Base-by-base conservation (phyloP, 2,113 vertebrate genomes). In the Corydoras sp. region DNA sequence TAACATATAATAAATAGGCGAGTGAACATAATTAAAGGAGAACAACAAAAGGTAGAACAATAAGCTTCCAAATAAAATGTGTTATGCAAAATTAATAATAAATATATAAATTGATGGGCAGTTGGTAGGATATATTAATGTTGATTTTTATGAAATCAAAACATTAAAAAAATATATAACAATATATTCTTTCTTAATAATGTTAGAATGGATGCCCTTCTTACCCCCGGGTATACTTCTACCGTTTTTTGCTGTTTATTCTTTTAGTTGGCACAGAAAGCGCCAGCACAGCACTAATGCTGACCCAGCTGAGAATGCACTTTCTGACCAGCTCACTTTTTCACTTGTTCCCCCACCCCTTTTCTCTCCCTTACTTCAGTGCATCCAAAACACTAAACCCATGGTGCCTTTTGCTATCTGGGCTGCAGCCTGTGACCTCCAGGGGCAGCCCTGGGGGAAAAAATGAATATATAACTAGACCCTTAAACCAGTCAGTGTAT, bases 201-300 rank as follows among this genome's bases (percentile, higher is more conserved):
- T 12, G 58, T 74, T 68, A 77, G 74, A 77, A 77, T 61, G 71
- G 54, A 66, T 73, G 68, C 75, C 77, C 73, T 80, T 76, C 62
- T 68, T 78, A 75, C 63, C 72, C 72, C 56, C 30, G 59, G 70
- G 77, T 74, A 69, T 80, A 74, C 35, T 71, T 35, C 30, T 18
- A 49, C 68, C 50, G 56, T 75, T 76, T 69, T 72, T 18, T 59
- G 50, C 70, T 69, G 66, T 80, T 78, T 80, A 77, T 80, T 80
- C 72, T 73, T 65, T 66, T 65, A 67, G 58, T 80, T 79, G 77
- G 81, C 78, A 77, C 51, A 68, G 68, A 15, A 77, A 78, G 60
- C 71, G 81, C 80, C 62, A 81, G 70, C 80, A 77, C 80, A 82
- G 82, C 80, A 82, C 62, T 82, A 79, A 76, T 65, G 35, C 79